Evolutionary conservation across 2,797 vertebrate species (phyloP), one percentile per base, ranked within the genome.

Genomic region (Gobionotothen gibberifrons): DNA sequence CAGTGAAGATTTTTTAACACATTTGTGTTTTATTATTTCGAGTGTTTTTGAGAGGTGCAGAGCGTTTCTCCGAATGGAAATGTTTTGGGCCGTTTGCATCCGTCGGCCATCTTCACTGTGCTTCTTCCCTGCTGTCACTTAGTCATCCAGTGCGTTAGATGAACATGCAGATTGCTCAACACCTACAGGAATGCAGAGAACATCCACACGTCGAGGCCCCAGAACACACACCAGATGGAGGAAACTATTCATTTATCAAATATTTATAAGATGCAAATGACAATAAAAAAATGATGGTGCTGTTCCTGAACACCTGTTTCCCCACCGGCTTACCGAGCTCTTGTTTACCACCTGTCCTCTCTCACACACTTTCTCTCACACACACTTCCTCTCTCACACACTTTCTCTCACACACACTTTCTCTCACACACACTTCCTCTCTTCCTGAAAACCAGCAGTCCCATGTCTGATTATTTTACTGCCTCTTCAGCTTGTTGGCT

Each of bases 221-320:
- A 44, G 59, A 79, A 83, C 77, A 69, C 76, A 79, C 81, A 81
- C 44, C 87, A 89, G 85, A 91, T 80, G 85, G 89, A 78, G 80
- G 68, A 76, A 82, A 79, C 77, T 66, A 87, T 86, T 83, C 49
- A 86, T 87, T 78, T 76, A 86, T 92, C 82, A 89, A 84, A 89
- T 90, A 92, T 90, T 86, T 86, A 89, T 87, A 68, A 86, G 83
- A 89, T 86, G 90, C 84, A 89, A 91, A 90, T 88, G 59, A 74
- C 69, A 73, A 51, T 55, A 60, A 69, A 61, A 58, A 72, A 74
- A 83, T 67, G 70, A 79, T 46, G 70, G 29, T 5, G 46, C 52
- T 21, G 67, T 80, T 63, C 69, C 70, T 12, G 39, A 87, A 81
- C 90, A 87, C 80, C 87, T 90, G 87, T 76, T 84, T 78, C 67